phyloP scores from a whole-genome alignment of 2,888 invertebrate species.

The Ectemnius continuus region DNA sequence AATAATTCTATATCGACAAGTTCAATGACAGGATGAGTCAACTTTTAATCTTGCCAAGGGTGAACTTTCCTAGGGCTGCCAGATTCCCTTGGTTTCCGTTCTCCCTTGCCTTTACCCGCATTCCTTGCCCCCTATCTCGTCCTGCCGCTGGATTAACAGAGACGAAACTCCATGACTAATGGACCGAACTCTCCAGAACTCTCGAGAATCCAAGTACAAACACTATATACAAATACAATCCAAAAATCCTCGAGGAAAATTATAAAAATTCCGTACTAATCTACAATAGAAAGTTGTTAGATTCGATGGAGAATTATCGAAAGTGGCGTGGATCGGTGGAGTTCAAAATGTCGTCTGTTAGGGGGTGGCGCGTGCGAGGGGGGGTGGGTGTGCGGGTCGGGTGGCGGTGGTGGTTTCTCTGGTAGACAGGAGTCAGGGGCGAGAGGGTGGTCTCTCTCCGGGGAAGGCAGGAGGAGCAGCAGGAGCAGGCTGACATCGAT shows the following conservation, averaged over 20 bases:
- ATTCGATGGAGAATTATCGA: background rate
- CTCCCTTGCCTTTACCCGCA: too few species aligned
- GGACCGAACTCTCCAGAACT: background rate
- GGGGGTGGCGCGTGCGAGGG: background rate
- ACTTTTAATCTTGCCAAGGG: too few species aligned
- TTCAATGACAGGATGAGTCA: too few species aligned
- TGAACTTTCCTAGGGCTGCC: too few species aligned
- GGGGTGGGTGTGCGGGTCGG: too few species aligned
- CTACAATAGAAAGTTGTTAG: background rate
- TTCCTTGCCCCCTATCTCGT: background rate
- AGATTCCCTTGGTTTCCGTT: too few species aligned
- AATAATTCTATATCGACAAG: too few species aligned
- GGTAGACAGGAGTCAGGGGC: background rate
- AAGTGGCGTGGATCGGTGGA: background rate
- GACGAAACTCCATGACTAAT: background rate
- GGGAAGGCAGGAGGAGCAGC: too few species aligned
- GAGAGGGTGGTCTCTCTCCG: background rate
- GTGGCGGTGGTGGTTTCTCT: too few species aligned
- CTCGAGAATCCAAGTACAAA: background rate
- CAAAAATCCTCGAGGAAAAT: too few species aligned
- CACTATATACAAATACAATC: too few species aligned
- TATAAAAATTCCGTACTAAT: background rate
- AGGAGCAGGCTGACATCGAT: too few species aligned
- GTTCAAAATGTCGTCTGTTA: conserved; percentile 36
- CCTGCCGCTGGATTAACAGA: background rate